Conservation (phyloP, 2,888 invertebrate genomes). For the Aspidapion aeneum region DNA sequence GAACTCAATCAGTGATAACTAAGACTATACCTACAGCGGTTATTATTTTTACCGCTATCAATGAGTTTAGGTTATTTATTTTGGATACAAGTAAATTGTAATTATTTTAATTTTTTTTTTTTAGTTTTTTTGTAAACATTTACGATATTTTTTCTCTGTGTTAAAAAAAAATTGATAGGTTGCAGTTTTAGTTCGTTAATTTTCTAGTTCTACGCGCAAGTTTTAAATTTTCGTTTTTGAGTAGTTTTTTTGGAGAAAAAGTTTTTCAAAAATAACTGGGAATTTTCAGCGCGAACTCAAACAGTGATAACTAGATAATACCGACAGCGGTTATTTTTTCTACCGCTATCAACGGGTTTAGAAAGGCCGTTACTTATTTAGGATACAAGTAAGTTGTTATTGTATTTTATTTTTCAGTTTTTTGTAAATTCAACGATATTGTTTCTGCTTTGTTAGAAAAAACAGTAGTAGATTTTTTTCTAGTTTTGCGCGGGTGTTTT, state of each 20-base stretch:
- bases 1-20: slow-evolving; percentile 39
- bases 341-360: slow-evolving; percentile 50
- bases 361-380: slow-evolving; percentile 50
- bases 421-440: neutral
- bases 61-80: slow-evolving; percentile 50
- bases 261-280: too few relatives aligned
- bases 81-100: slow-evolving; percentile 51
- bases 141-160: neutral
- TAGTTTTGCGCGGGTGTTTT: neutral
- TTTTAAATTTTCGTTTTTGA: too few relatives aligned
- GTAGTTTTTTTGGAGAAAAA: too few relatives aligned
- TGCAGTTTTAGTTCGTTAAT: neutral
- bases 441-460: neutral
- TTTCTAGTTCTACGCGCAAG: neutral
- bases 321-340: slow-evolving; percentile 51
- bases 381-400: slow-evolving; percentile 50
- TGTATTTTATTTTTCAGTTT: neutral
- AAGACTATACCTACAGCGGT: slow-evolving; percentile 48
- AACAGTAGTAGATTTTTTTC: neutral
- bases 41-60: slow-evolving; percentile 51
- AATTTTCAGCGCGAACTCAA: too few relatives aligned
- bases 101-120: too few relatives aligned
- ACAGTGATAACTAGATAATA: slow-evolving; percentile 41
- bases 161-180: neutral
- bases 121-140: too few relatives aligned